phyloP scores from a whole-genome alignment of 2,113 vertebrate genomes.

The Corynorhinus townsendii region DNA sequence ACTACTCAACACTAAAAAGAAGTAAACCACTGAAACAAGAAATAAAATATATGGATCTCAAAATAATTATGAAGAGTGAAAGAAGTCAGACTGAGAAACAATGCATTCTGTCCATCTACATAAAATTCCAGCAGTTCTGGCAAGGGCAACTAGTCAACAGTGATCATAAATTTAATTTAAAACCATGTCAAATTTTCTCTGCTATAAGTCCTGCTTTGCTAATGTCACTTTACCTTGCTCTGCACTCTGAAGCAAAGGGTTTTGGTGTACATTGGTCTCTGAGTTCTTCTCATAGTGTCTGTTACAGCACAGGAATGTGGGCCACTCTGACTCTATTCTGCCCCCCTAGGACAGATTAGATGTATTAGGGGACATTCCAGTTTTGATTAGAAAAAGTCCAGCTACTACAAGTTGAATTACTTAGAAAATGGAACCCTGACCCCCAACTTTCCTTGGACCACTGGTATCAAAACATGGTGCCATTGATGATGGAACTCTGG shows the following conservation, averaged over 20 bases:
- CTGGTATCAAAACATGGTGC: background rate
- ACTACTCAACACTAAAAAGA: background rate
- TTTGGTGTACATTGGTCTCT: background rate
- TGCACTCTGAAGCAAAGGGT: background rate
- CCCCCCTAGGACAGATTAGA: background rate
- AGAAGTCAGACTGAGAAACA: background rate
- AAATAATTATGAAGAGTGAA: background rate
- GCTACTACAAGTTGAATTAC: background rate
- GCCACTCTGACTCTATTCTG: background rate
- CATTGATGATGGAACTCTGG: background rate
- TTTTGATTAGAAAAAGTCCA: background rate
- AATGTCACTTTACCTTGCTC: too few relatives aligned
- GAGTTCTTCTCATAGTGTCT: background rate
- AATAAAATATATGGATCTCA: background rate
- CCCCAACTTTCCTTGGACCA: background rate
- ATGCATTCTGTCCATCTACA: background rate
- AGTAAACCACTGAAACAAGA: background rate
- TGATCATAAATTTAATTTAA: background rate
- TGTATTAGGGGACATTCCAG: background rate
- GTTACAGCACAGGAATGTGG: conserved; percentile 33
- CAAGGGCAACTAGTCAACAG: background rate
- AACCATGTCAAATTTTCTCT: background rate
- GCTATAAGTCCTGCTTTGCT: background rate
- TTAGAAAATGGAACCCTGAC: background rate
- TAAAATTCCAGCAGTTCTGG: background rate